Evolutionary conservation across 2,797 vertebrate genomes (phyloP).

Genomic region (Trichosurus vulpecula): DNA sequence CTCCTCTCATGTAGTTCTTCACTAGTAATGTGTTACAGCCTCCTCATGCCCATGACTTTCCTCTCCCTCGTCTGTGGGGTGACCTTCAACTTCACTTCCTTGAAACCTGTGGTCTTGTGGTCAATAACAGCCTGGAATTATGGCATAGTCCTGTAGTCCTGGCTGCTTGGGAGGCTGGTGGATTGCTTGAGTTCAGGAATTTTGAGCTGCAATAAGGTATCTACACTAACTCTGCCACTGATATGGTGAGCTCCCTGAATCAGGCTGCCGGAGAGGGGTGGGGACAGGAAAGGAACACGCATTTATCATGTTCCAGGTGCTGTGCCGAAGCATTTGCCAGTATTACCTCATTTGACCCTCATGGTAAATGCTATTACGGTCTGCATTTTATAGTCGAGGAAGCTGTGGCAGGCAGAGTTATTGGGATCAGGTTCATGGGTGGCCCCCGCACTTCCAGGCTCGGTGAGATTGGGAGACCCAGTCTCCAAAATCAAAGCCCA

Average conservation of each 20-base stretch:
- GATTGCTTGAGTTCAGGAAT: not conserved
- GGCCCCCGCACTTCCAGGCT: not conserved
- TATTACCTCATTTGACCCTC: not conserved
- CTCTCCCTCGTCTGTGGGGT: not conserved
- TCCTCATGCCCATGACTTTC: not conserved
- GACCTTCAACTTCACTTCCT: not conserved
- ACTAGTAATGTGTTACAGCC: not conserved
- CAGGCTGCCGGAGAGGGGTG: not conserved
- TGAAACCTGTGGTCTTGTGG: not conserved
- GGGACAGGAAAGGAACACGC: not conserved
- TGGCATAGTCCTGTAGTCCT: not conserved
- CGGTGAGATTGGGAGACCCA: not conserved
- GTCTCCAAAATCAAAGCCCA: not conserved
- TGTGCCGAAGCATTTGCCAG: not conserved
- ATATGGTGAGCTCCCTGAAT: not conserved
- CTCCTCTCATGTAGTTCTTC: not conserved
- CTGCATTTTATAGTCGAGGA: slow-evolving; percentile 2
- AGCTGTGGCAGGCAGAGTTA: not conserved
- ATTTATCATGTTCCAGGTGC: not conserved
- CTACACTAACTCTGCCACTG: not conserved
- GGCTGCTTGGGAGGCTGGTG: not conserved
- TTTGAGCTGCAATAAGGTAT: not conserved
- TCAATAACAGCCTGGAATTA: not conserved
- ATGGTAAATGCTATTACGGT: not conserved
- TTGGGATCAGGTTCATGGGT: not conserved